Evolutionary conservation across 2,888 invertebrate genomes (phyloP).

Genomic region (Chaetogeoica ovagalla): DNA sequence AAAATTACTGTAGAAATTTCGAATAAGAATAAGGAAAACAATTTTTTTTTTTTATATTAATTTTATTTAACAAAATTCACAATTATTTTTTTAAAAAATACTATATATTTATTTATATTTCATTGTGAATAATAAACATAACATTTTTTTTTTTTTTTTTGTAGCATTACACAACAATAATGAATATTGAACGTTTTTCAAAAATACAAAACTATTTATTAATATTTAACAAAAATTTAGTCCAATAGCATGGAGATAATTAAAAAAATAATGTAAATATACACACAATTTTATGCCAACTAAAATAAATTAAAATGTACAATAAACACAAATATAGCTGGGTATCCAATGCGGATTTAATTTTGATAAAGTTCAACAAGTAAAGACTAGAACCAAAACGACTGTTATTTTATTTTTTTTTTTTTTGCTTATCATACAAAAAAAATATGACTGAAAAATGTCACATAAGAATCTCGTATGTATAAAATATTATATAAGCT

Average conservation of each 20-base stretch:
- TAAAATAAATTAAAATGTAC: too few relatives aligned
- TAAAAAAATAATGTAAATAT: too few relatives aligned
- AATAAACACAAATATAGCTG: too few relatives aligned
- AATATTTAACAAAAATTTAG: slow-evolving; percentile 10
- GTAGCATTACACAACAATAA: neutral
- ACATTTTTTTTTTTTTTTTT: too few relatives aligned
- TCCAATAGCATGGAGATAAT: neutral
- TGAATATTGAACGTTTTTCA: neutral
- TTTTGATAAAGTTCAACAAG: neutral
- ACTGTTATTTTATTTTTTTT: too few relatives aligned
- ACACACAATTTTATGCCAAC: too few relatives aligned
- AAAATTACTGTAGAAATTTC: too few relatives aligned
- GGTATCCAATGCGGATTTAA: neutral
- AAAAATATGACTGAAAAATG: neutral
- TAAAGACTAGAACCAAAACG: neutral
- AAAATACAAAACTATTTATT: slow-evolving; percentile 4
- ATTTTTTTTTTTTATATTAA: too few relatives aligned
- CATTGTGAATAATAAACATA: neutral
- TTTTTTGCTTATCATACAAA: neutral
- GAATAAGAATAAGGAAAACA: too few relatives aligned
- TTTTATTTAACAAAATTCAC: neutral
- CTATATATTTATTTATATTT: too few relatives aligned
- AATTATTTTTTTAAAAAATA: neutral
- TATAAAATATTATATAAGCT: neutral
- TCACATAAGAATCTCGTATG: neutral